phyloP scores from a whole-genome alignment of 2,888 invertebrate genomes.

The Phortica okadai region DNA sequence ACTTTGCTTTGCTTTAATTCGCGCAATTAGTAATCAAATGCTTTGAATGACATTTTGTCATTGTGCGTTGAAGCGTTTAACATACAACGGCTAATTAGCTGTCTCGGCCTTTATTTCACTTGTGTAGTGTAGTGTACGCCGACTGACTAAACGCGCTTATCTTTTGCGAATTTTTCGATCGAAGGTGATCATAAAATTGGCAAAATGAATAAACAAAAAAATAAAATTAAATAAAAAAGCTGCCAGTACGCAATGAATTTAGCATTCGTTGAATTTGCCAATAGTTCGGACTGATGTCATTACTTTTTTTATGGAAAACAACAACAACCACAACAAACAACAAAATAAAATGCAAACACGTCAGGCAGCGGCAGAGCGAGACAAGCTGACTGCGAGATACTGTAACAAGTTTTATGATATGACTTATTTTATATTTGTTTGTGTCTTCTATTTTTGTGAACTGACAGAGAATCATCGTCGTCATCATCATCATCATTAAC shows the following conservation, averaged over 20 bases:
- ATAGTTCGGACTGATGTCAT: slow-evolving; percentile 18
- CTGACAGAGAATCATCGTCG: not conserved
- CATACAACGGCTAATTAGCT: not conserved
- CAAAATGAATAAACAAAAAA: not conserved
- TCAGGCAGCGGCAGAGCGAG: not conserved
- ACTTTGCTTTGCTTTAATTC: slow-evolving; percentile 43
- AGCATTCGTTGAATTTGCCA: not conserved
- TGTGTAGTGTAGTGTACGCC: not conserved
- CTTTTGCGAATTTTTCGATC: not conserved
- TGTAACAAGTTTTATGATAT: slow-evolving; percentile 2
- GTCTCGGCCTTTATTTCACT: not conserved
- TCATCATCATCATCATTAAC: slow-evolving; percentile 5
- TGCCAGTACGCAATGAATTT: not conserved
- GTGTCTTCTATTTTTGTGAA: not conserved
- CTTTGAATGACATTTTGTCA: not conserved
- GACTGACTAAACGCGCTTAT: not conserved
- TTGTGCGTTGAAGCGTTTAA: slow-evolving; percentile 1
- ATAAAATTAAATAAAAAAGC: not conserved
- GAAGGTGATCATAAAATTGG: not conserved
- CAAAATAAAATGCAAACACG: not conserved
- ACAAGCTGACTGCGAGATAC: not conserved
- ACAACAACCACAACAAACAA: not conserved
- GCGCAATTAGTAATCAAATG: slow-evolving; percentile 46
- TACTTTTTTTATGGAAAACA: not conserved
- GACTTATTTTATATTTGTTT: slow-evolving; percentile 9